Conservation (phyloP, 2,113 vertebrate genomes). For the Colaptes auratus region DNA sequence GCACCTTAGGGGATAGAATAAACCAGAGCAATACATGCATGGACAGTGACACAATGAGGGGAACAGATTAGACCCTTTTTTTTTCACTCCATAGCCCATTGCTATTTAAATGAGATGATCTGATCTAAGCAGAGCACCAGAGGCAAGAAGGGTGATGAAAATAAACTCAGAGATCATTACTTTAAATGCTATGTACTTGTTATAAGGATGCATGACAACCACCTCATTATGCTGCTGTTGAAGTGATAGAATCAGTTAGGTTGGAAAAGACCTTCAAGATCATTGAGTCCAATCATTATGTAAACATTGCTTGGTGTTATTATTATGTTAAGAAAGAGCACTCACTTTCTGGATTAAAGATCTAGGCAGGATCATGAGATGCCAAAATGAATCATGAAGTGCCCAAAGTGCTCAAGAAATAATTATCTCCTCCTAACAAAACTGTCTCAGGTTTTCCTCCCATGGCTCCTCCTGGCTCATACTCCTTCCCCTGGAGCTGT, state of each 20-base stretch:
- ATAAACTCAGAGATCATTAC: slow-evolving; percentile 31
- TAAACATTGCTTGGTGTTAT: background rate
- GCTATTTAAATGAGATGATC: slow-evolving; percentile 70
- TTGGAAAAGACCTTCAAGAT: too few species aligned
- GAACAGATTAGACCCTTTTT: slow-evolving; percentile 31
- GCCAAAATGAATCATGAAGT: background rate
- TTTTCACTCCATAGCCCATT: slow-evolving; percentile 16
- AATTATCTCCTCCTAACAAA: background rate
- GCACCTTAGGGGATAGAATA: slow-evolving; percentile 37
- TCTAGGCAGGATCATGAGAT: background rate
- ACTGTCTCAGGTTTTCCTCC: background rate
- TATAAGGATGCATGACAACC: background rate
- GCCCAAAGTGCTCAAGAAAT: background rate
- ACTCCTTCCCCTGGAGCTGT: background rate
- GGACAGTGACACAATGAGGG: slow-evolving; percentile 27
- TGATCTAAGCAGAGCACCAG: slow-evolving; percentile 44
- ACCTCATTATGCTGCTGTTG: background rate
- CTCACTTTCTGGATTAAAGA: background rate
- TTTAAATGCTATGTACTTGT: slow-evolving; percentile 48
- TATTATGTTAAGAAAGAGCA: background rate
- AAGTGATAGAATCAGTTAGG: background rate
- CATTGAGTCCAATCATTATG: too few species aligned
- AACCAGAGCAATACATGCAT: slow-evolving; percentile 32
- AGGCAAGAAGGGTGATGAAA: slow-evolving; percentile 40
- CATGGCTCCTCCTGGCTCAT: background rate